Percentiles rank a stretch among this genome's conserved stretches.
Conservation (phyloP, 2,113 vertebrate genomes). For the Sprattus sprattus region DNA sequence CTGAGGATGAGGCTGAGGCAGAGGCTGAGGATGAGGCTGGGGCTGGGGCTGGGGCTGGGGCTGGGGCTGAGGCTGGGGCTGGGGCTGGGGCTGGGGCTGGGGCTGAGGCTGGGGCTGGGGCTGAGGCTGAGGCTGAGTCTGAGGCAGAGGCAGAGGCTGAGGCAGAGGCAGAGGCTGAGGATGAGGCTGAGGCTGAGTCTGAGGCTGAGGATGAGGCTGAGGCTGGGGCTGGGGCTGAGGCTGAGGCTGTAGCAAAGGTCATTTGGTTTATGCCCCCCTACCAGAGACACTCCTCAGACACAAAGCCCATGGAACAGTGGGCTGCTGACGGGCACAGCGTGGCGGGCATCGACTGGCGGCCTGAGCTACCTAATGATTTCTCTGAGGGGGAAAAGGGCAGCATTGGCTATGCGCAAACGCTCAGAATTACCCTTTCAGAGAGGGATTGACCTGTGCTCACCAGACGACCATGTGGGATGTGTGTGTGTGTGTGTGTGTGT, state of each 20-base stretch:
- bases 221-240: no score
- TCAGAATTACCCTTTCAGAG: conserved; percentile 33
- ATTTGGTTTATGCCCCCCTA: not conserved
- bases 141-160: no score
- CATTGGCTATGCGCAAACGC: conserved; percentile 20
- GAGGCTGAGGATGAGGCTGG: no score
- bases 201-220: no score
- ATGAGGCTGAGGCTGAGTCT: no score
- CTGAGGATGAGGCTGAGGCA: no score
- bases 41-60: no score
- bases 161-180: no score
- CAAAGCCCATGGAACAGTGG: not conserved
- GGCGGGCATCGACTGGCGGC: conserved; percentile 24
- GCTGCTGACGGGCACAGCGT: not conserved
- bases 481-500: not conserved
- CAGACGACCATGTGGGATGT: not conserved
- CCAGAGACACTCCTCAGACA: not conserved
- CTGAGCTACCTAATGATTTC: conserved; percentile 35
- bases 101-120: no score
- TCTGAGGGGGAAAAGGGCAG: conserved; percentile 26
- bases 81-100: no score
- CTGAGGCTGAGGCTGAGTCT: no score
- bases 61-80: no score
- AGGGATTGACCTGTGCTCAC: conserved; percentile 1
- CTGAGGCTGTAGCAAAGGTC: not conserved